A percentile compares a stretch with the other conserved stretches of the same genome.
Evolutionary conservation across 2,113 vertebrate species (phyloP).

Genomic region (Leptocoma aspasia): DNA sequence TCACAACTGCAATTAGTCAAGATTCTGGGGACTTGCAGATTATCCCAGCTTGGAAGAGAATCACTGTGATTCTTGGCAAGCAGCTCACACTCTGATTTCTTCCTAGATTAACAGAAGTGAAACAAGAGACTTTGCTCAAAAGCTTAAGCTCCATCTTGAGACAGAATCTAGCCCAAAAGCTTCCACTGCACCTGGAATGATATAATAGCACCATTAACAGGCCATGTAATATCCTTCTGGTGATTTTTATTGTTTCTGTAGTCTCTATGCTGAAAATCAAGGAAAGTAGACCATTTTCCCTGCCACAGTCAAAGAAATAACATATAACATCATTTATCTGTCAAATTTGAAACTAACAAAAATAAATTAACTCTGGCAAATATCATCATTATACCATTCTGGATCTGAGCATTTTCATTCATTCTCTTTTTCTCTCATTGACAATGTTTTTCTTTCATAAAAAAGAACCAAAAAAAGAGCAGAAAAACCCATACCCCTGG

Average conservation of each 20-base stretch:
- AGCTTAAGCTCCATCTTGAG: not conserved
- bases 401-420: not conserved
- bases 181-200: not conserved
- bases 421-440: not conserved
- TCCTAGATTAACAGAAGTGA: not conserved
- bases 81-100: not conserved
- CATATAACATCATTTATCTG: not conserved
- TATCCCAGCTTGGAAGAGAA: not conserved
- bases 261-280: not conserved
- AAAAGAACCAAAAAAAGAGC: not conserved
- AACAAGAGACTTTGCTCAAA: not conserved
- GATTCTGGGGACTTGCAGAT: not conserved
- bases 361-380: not conserved
- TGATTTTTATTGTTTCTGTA: not conserved
- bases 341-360: not conserved
- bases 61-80: not conserved
- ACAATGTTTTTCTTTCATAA: not conserved
- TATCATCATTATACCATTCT: not conserved
- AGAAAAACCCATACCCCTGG: accelerated
- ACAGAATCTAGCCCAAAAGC: not conserved
- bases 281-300: not conserved
- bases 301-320: not conserved
- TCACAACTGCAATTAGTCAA: not conserved
- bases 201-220: not conserved
- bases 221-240: accelerated